Evolutionary conservation across 2,888 invertebrate species (phyloP).

Genomic region (Opisthograptis luteolata): DNA sequence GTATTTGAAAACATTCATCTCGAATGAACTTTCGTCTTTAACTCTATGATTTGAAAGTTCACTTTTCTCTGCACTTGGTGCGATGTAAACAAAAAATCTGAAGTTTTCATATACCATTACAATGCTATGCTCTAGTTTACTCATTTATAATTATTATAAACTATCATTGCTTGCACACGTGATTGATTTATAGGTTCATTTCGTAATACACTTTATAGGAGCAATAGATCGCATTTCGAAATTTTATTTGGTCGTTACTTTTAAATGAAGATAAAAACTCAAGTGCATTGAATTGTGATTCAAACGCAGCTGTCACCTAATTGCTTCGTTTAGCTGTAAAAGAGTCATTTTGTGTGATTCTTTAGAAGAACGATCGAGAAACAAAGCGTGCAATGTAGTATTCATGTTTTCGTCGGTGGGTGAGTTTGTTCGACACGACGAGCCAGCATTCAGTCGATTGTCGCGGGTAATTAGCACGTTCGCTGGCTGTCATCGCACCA

Average conservation of each 20-base stretch:
- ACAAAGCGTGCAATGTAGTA: slow-evolving; percentile 4
- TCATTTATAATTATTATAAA: slow-evolving; percentile 53
- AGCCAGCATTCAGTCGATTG: slow-evolving; percentile 51
- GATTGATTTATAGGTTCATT: slow-evolving; percentile 42
- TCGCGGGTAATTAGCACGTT: slow-evolving; percentile 72
- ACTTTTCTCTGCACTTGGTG: slow-evolving; percentile 43
- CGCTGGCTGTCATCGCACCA: slow-evolving; percentile 64
- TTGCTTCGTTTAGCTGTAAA: neutral
- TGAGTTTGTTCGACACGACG: slow-evolving; percentile 53
- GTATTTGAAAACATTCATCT: slow-evolving; percentile 53
- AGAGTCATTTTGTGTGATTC: neutral
- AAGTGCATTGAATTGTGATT: slow-evolving; percentile 1
- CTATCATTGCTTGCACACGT: too few relatives aligned
- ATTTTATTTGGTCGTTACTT: slow-evolving; percentile 15
- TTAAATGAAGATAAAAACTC: slow-evolving; percentile 1
- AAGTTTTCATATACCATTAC: slow-evolving; percentile 43
- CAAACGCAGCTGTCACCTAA: neutral
- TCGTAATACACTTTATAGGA: slow-evolving; percentile 37
- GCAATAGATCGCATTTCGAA: slow-evolving; percentile 11
- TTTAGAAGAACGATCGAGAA: slow-evolving; percentile 3
- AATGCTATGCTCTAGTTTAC: slow-evolving; percentile 36
- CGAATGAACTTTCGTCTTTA: slow-evolving; percentile 61
- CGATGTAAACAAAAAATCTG: slow-evolving; percentile 42
- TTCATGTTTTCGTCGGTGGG: slow-evolving; percentile 22
- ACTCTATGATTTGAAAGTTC: slow-evolving; percentile 38